These are phyloP conservation scores for Taenaris catops DNA, from an alignment of 2,888 invertebrate genomes.

Conservation along the genomic window DNA sequence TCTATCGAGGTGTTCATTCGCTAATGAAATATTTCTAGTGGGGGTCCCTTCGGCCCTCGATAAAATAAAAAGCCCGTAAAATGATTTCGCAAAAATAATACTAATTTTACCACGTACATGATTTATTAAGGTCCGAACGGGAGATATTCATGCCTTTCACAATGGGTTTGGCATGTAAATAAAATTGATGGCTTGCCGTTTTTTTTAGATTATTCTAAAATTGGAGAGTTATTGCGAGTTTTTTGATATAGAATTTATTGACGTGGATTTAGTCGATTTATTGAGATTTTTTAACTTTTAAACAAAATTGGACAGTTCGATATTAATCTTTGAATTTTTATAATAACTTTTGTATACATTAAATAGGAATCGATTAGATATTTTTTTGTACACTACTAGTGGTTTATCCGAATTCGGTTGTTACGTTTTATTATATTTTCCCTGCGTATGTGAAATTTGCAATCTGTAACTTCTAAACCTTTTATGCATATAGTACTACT, in stretches of 20 bases:
- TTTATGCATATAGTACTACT: too few relatives aligned
- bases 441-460: too few relatives aligned
- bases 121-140: slow-evolving; percentile 51
- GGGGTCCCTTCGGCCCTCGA: slow-evolving; percentile 32
- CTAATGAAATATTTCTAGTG: slow-evolving; percentile 41
- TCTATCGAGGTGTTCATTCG: slow-evolving; percentile 15
- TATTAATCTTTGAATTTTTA: too few relatives aligned
- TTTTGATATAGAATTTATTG: slow-evolving; percentile 10
- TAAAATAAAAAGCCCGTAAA: slow-evolving; percentile 38
- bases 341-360: too few relatives aligned
- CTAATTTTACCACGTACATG: slow-evolving; percentile 49
- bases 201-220: slow-evolving; percentile 19
- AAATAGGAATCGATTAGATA: too few relatives aligned
- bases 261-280: neutral
- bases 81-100: slow-evolving; percentile 50
- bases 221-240: slow-evolving; percentile 17
- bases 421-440: too few relatives aligned
- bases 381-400: too few relatives aligned
- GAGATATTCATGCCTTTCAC: slow-evolving; percentile 34
- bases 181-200: slow-evolving; percentile 31
- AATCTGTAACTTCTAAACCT: too few relatives aligned
- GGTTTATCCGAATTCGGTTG: too few relatives aligned
- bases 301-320: neutral
- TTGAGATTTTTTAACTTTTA: neutral
- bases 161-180: slow-evolving; percentile 47